Evolutionary conservation across 2,888 invertebrate genomes (phyloP).

Genomic region (Arenicola marina): DNA sequence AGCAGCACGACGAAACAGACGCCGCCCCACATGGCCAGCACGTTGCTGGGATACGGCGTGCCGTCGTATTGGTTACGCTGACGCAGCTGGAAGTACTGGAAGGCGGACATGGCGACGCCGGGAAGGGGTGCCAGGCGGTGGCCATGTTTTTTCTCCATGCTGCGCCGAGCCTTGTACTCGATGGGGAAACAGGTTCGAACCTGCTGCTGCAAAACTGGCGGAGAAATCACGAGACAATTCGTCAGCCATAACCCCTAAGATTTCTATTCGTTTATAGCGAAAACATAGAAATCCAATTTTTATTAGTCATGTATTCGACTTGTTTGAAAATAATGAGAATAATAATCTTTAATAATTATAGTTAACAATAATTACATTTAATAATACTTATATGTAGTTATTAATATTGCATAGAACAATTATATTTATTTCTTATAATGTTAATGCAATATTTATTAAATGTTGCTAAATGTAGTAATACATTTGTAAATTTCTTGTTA

Average conservation of each 20-base stretch:
- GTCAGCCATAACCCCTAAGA: background rate
- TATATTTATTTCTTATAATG: too few relatives aligned
- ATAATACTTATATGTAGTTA: too few relatives aligned
- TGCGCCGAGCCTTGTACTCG: background rate
- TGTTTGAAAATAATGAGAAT: background rate
- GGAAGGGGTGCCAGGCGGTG: conserved; percentile 4
- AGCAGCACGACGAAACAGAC: conserved; percentile 2
- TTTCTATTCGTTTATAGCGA: background rate
- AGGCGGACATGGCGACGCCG: background rate
- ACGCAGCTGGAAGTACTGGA: background rate
- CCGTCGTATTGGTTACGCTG: background rate
- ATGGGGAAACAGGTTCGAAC: background rate
- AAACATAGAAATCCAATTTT: too few relatives aligned
- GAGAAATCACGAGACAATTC: background rate
- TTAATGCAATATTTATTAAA: too few relatives aligned
- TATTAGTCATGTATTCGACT: background rate
- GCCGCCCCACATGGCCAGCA: conserved; percentile 3
- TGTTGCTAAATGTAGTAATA: too few relatives aligned
- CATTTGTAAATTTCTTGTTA: too few relatives aligned
- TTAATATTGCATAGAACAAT: too few relatives aligned
- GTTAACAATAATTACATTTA: background rate
- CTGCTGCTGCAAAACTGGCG: background rate
- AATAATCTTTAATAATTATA: background rate
- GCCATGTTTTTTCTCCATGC: background rate
- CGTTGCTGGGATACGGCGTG: background rate